These are phyloP conservation scores for Drosophila leontia DNA, from an alignment of 1,140 invertebrate species.

Conservation along the genomic window DNA sequence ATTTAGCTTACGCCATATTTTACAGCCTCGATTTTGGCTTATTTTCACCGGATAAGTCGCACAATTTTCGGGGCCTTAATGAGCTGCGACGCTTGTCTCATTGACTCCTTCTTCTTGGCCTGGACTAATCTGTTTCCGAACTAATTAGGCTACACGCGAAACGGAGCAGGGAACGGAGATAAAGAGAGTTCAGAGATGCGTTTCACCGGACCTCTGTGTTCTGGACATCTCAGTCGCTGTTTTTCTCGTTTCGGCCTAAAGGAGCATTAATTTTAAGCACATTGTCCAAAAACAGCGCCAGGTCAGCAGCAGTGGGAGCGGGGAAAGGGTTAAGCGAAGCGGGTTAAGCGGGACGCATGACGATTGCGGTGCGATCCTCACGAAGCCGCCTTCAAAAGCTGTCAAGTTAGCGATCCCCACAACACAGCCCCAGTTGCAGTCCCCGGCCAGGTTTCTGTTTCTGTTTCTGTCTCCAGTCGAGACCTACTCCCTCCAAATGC, in stretches of 20 bases:
- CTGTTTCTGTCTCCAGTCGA: not conserved
- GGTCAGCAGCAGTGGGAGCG: conserved; percentile 47
- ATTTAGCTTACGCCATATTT: conserved; percentile 59
- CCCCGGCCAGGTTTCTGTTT: conserved; percentile 21
- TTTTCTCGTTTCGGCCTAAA: conserved; percentile 40
- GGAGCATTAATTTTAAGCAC: conserved; percentile 78
- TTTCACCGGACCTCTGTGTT: conserved; percentile 44
- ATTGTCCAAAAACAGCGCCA: conserved; percentile 78
- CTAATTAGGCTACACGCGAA: conserved; percentile 79
- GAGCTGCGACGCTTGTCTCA: conserved; percentile 52
- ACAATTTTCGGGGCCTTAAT: conserved; percentile 39
- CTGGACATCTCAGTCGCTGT: conserved; percentile 13
- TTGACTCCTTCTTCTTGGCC: conserved; percentile 54
- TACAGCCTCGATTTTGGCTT: conserved; percentile 4
- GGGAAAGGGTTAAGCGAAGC: conserved; percentile 19
- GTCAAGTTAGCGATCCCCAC: conserved; percentile 84
- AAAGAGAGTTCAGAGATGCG: conserved; percentile 65
- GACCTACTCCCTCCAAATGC: conserved; percentile 12
- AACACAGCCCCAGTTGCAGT: conserved; percentile 58
- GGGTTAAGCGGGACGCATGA: conserved; percentile 38
- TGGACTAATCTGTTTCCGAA: conserved; percentile 60
- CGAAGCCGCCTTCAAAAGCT: conserved; percentile 82
- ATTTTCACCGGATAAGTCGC: conserved; percentile 14
- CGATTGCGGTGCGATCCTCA: conserved; percentile 73
- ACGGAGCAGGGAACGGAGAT: conserved; percentile 27